phyloP scores from a whole-genome alignment of 2,113 vertebrate genomes.

The Leptobrachium leishanense region DNA sequence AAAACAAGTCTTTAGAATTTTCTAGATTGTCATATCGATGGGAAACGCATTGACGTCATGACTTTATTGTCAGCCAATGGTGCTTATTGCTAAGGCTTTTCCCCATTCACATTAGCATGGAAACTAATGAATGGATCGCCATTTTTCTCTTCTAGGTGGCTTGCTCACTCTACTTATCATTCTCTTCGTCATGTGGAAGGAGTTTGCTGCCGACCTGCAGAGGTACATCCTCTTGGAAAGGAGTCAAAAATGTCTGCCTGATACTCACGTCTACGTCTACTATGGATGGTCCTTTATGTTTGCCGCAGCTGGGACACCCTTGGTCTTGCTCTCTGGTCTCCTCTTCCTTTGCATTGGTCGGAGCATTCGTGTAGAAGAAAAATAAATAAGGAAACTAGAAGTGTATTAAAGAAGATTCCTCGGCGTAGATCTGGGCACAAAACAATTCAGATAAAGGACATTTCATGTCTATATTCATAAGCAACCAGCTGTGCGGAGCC shows the following conservation, averaged over 20 bases:
- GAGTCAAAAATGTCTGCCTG: slow-evolving; percentile 61
- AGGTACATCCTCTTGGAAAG: slow-evolving; percentile 80
- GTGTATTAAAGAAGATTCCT: background rate
- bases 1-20: no score
- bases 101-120: no score
- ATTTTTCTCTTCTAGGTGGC: slow-evolving; percentile 60
- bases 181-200: slow-evolving; percentile 85
- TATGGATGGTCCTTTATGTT: slow-evolving; percentile 86
- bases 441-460: background rate
- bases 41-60: no score
- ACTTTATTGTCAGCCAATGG: no score
- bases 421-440: background rate
- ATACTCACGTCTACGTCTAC: slow-evolving; percentile 57
- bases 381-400: slow-evolving; percentile 37
- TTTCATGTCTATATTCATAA: slow-evolving; percentile 5
- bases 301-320: slow-evolving; percentile 71
- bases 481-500: background rate
- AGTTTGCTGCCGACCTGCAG: slow-evolving; percentile 75
- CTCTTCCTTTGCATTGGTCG: slow-evolving; percentile 77
- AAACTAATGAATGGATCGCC: background rate
- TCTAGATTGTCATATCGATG: no score
- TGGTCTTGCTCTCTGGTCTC: slow-evolving; percentile 73
- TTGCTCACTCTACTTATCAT: slow-evolving; percentile 73
- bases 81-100: no score
- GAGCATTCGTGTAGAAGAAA: slow-evolving; percentile 58